phyloP scores from a whole-genome alignment of 2,888 invertebrate genomes.

The Sminthurides aquaticus region DNA sequence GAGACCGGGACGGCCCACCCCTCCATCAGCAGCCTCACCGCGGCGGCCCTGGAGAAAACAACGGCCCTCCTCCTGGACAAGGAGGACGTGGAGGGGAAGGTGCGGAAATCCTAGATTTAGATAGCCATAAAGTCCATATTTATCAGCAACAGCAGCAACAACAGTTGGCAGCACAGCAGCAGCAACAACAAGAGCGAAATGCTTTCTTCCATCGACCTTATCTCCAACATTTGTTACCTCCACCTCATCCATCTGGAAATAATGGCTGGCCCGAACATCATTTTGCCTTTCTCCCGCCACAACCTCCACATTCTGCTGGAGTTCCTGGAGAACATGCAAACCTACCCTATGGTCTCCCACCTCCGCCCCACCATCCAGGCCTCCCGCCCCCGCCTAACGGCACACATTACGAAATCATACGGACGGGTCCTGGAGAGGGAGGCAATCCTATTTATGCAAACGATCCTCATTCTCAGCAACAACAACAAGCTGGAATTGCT shows the following conservation, averaged over 20 bases:
- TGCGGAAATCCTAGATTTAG: slow-evolving; percentile 75
- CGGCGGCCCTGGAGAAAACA: too few species aligned
- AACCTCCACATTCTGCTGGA: slow-evolving; percentile 5
- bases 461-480: not conserved
- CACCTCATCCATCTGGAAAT: slow-evolving; percentile 33
- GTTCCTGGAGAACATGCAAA: not conserved
- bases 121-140: slow-evolving; percentile 77
- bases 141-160: slow-evolving; percentile 49
- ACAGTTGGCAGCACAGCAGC: slow-evolving; percentile 2
- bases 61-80: slow-evolving; percentile 43
- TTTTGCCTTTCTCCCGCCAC: slow-evolving; percentile 15
- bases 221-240: slow-evolving; percentile 31
- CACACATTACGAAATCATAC: not conserved
- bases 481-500: slow-evolving; percentile 17
- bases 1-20: slow-evolving; percentile 42
- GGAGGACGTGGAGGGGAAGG: slow-evolving; percentile 50
- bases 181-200: slow-evolving; percentile 21
- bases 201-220: slow-evolving; percentile 41
- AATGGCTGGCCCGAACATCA: slow-evolving; percentile 32
- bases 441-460: not conserved
- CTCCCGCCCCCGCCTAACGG: slow-evolving; percentile 9
- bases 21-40: slow-evolving; percentile 47
- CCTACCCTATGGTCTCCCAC: not conserved
- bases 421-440: slow-evolving; percentile 10
- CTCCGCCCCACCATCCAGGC: slow-evolving; percentile 10